Evolutionary conservation across 2,888 invertebrate genomes (phyloP), one percentile per base, ranked within the genome.

Genomic region (Mesodorylaimus sp.): DNA sequence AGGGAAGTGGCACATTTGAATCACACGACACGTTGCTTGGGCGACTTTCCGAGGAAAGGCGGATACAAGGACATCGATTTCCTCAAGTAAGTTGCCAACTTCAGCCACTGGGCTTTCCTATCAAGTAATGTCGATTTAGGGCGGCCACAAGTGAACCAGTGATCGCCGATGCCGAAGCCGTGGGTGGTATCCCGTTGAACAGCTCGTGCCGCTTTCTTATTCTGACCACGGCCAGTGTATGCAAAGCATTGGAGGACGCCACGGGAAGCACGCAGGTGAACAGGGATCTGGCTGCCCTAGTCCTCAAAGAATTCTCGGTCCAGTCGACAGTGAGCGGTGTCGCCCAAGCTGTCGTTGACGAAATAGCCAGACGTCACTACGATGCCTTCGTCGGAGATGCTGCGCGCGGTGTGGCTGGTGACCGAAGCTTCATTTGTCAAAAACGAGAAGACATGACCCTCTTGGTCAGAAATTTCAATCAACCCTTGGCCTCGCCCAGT

Each of bases 1-100:
- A 76, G 79, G 53, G 77, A 76, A 56, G 68, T 84, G 25, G 74
- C 77, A 58, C 76, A 78, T 24, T 50, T 52, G 39, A 81, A 81
- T 66, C 76, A 79, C 38, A 81, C 80, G 59, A 87, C 87, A 0
- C 72, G 88, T 16, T 86, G 86, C 61, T 73, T 89, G 13, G 87
- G 87, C 2, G 86, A 86, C 68, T 85, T 84, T 64, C 71, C 81
- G 37, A 80, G 86, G 1, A 88, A 88, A 69, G 83, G 81, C 0
- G 79, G 82, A 2, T 84, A 83, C 62, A 80, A 79, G 62, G 85
- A 87, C 46, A 80, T 82, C 61, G 82, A 83, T 2, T 77, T 77
- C 47, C 72, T 88, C 42, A 71, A 64, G 70, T 70, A 51, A 41
- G 51, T 39, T n/a, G 5, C 19, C 28, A 32, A 28, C 25, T 26